A percentile compares a stretch with the other conserved stretches of the same genome.
Conservation (phyloP, 2,888 invertebrate genomes). For the Acholoe squamosa region DNA sequence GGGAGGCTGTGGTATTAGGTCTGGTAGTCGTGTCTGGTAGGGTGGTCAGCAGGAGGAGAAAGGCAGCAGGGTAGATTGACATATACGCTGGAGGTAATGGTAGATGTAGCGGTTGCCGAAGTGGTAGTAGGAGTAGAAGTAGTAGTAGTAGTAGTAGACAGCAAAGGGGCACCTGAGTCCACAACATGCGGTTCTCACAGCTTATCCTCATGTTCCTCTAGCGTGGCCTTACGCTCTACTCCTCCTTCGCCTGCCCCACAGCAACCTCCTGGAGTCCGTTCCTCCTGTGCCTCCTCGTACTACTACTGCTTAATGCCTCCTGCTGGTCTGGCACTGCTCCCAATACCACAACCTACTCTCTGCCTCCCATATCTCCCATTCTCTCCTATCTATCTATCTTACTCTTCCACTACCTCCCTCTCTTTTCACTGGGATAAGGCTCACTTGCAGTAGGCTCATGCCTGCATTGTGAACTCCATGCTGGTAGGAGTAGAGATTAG, state of each 20-base stretch:
- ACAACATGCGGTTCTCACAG: background rate
- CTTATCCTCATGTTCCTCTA: background rate
- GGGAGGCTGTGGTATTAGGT: background rate
- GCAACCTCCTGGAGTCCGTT: no score
- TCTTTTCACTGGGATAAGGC: background rate
- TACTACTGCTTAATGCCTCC: no score
- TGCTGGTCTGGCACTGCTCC: no score
- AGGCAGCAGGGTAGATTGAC: background rate
- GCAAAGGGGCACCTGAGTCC: constrained; percentile 16
- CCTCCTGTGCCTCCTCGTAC: no score
- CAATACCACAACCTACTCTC: background rate
- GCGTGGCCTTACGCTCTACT: background rate
- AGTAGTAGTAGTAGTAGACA: constrained; percentile 13
- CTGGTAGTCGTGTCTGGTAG: no score
- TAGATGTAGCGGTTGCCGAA: background rate
- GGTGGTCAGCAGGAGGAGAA: background rate
- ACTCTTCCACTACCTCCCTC: background rate
- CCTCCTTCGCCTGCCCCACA: background rate
- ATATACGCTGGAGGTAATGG: background rate
- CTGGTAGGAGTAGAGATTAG: background rate
- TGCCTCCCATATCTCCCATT: background rate
- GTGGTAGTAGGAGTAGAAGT: background rate
- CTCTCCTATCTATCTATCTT: background rate
- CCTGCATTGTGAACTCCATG: no score
- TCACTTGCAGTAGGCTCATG: background rate